Percentiles rank a stretch among this genome's conserved stretches.
Conservation (phyloP, 2,797 vertebrate genomes). For the Hipposideros larvatus region DNA sequence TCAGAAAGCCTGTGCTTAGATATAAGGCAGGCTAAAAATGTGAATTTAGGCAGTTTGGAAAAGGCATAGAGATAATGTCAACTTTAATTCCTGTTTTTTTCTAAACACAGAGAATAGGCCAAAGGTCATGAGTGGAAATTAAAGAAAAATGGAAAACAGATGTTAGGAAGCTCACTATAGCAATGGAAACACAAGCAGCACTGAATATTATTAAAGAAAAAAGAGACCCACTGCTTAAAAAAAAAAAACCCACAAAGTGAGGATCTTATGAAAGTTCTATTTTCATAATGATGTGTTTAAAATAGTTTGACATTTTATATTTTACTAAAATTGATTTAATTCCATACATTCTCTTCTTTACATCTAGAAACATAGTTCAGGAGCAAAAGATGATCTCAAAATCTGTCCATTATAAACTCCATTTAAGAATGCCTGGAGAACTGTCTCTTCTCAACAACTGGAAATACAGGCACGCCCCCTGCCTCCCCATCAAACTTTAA, state of each 20-base stretch:
- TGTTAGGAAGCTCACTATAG: slow-evolving; percentile 85
- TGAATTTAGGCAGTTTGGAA: slow-evolving; percentile 79
- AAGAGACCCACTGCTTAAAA: slow-evolving; percentile 19
- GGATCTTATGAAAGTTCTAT: neutral
- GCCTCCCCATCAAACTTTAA: neutral
- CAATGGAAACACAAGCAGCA: slow-evolving; percentile 82
- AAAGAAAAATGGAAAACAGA: slow-evolving; percentile 90
- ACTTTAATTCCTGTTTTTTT: slow-evolving; percentile 87
- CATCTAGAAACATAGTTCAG: neutral
- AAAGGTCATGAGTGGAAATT: slow-evolving; percentile 88
- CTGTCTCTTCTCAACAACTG: neutral
- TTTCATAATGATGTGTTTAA: slow-evolving; percentile 55
- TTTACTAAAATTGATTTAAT: slow-evolving; percentile 58
- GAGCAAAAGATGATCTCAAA: slow-evolving; percentile 1
- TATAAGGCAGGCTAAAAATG: slow-evolving; percentile 43
- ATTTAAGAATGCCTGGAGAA: neutral
- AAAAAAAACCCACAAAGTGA: neutral
- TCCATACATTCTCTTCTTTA: slow-evolving; percentile 33
- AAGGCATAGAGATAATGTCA: slow-evolving; percentile 86
- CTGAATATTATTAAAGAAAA: slow-evolving; percentile 80
- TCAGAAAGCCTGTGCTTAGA: slow-evolving; percentile 58
- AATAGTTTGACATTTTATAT: slow-evolving; percentile 25
- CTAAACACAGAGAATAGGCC: slow-evolving; percentile 83
- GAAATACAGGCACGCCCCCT: neutral
- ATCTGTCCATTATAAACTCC: neutral